phyloP scores from a whole-genome alignment of 2,113 vertebrate genomes.

The Hipposideros armiger region DNA sequence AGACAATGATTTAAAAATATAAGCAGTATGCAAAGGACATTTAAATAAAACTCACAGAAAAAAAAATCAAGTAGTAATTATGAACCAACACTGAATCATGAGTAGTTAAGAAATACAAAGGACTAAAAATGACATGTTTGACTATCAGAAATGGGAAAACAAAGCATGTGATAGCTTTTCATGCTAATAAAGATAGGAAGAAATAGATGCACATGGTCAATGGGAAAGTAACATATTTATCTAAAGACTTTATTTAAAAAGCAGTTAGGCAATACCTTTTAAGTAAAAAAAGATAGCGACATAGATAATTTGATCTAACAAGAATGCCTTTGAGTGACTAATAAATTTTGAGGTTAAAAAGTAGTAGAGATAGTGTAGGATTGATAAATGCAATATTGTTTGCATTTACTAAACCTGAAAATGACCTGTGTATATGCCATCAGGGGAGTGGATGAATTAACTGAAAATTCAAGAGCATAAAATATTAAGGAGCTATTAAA shows the following conservation, averaged over 20 bases:
- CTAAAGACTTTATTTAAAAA: not conserved
- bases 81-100: not conserved
- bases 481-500: not conserved
- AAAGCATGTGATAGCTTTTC: not conserved
- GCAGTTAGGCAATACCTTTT: not conserved
- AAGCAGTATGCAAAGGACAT: not conserved
- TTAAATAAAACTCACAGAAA: not conserved
- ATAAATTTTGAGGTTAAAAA: not conserved
- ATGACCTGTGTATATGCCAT: not conserved
- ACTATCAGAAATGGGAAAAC: not conserved
- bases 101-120: not conserved
- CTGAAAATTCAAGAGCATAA: not conserved
- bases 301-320: not conserved
- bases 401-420: not conserved
- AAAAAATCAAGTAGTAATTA: not conserved
- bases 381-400: not conserved
- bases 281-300: not conserved
- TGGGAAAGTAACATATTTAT: not conserved
- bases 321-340: not conserved
- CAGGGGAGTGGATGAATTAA: not conserved
- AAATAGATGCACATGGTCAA: not conserved
- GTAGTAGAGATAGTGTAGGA: not conserved
- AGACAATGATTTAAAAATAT: not conserved
- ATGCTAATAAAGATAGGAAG: not conserved
- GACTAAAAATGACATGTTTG: not conserved